Conservation (phyloP, 37 sponge, comb jelly and placozoan species). For the Theonella swinhoei region DNA sequence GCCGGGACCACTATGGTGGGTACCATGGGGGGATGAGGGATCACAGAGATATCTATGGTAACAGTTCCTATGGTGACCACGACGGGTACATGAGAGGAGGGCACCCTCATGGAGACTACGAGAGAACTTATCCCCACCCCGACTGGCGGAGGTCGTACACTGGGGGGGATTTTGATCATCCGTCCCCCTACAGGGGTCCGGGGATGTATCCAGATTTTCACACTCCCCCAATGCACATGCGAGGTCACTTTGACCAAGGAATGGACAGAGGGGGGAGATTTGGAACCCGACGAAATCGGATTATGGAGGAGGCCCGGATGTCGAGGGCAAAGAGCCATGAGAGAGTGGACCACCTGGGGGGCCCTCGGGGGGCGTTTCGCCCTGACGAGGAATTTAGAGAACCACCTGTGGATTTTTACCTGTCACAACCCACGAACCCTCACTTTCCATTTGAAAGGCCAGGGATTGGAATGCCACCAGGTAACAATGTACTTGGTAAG, state of each 20-base stretch:
- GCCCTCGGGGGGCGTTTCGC: background rate
- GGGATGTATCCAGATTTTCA: too few relatives aligned
- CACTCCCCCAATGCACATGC: too few relatives aligned
- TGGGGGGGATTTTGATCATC: background rate
- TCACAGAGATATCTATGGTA: background rate
- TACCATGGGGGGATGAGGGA: background rate
- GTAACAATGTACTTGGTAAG: too few relatives aligned
- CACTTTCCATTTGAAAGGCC: background rate
- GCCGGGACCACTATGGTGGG: slow-evolving; percentile 2
- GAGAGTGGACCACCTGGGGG: background rate
- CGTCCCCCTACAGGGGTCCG: background rate
- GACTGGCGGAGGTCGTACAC: background rate
- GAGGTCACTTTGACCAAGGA: background rate
- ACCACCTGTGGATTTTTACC: slow-evolving; percentile 20
- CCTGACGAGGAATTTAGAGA: slow-evolving; percentile 7
- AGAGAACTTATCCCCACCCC: background rate
- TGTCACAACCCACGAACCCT: slow-evolving; percentile 46
- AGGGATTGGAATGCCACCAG: too few relatives aligned
- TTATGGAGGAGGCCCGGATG: background rate
- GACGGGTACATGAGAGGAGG: background rate
- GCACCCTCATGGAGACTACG: background rate
- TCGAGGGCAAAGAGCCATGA: background rate
- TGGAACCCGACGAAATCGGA: background rate
- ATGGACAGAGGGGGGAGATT: background rate
- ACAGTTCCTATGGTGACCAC: slow-evolving; percentile 3